Percentiles rank a stretch among this genome's conserved stretches.
These are phyloP conservation scores for Tetragonula carbonaria DNA, from an alignment of 2,888 invertebrate genomes.

Conservation along the genomic window DNA sequence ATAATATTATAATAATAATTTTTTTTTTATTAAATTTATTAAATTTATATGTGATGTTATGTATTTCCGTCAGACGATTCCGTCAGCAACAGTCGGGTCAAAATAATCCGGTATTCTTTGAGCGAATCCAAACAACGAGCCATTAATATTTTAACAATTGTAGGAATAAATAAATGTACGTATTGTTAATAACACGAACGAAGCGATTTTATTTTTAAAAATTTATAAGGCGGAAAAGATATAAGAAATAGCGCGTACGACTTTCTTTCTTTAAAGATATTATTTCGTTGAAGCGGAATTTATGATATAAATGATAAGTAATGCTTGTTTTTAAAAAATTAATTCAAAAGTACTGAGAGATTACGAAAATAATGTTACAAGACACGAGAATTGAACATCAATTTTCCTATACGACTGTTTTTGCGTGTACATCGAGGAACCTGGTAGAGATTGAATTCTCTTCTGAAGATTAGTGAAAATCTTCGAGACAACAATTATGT, in stretches of 20 bases:
- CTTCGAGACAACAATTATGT: conserved; percentile 66
- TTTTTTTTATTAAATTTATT: too few species aligned
- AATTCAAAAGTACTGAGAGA: not conserved
- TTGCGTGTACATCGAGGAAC: conserved; percentile 48
- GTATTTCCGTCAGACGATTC: too few species aligned
- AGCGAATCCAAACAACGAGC: not conserved
- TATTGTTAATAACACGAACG: not conserved
- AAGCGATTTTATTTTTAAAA: not conserved
- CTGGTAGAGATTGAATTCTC: conserved; percentile 43
- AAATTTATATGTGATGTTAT: too few species aligned
- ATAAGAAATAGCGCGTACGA: too few species aligned
- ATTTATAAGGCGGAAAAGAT: too few species aligned
- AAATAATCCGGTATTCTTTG: too few species aligned
- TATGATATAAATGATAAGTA: not conserved
- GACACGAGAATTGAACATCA: not conserved
- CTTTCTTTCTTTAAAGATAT: not conserved
- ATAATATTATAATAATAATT: too few species aligned
- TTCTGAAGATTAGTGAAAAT: conserved; percentile 44
- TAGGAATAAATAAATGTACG: conserved; percentile 29
- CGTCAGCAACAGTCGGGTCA: too few species aligned
- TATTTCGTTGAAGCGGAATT: conserved; percentile 19
- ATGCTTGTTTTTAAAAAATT: not conserved
- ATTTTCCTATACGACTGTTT: conserved; percentile 40
- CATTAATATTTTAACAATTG: not conserved
- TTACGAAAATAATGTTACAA: conserved; percentile 2